Percentiles rank a stretch among this genome's conserved stretches.
phyloP scores from a whole-genome alignment of 1,140 invertebrate genomes.

The Brachionus rotundiformis region DNA sequence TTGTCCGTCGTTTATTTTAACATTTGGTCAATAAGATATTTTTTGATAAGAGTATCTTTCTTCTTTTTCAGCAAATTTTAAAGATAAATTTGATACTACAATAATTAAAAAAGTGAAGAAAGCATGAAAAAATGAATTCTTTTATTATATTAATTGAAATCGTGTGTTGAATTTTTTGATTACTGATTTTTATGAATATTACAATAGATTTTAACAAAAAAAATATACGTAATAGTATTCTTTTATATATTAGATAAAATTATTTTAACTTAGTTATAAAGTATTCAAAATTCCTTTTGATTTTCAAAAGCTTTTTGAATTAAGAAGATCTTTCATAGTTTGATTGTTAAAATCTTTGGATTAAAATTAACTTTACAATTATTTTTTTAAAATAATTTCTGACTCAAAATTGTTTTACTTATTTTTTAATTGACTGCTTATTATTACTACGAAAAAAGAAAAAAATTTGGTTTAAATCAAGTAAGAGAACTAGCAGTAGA shows the following conservation, averaged over 20 bases:
- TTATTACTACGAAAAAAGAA: no score
- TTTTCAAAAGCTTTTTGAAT: no score
- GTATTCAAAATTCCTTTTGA: no score
- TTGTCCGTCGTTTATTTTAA: background rate
- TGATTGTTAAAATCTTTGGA: no score
- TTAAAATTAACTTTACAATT: no score
- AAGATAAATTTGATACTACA: background rate
- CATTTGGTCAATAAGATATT: background rate
- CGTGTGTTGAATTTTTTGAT: background rate
- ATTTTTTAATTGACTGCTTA: no score
- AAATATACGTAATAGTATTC: background rate
- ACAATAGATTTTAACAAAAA: background rate
- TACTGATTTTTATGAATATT: background rate
- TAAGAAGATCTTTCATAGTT: no score
- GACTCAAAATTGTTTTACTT: background rate
- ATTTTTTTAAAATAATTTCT: background rate
- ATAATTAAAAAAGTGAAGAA: slow-evolving; percentile 21
- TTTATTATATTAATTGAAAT: background rate
- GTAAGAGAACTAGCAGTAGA: no score
- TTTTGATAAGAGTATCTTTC: background rate
- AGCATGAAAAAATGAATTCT: background rate
- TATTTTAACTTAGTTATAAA: no score
- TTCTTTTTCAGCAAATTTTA: background rate
- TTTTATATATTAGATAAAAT: background rate
- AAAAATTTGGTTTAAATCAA: no score